Percentiles rank a stretch among this genome's conserved stretches.
Conservation (phyloP, 2,888 invertebrate genomes). For the Orgyia antiqua region DNA sequence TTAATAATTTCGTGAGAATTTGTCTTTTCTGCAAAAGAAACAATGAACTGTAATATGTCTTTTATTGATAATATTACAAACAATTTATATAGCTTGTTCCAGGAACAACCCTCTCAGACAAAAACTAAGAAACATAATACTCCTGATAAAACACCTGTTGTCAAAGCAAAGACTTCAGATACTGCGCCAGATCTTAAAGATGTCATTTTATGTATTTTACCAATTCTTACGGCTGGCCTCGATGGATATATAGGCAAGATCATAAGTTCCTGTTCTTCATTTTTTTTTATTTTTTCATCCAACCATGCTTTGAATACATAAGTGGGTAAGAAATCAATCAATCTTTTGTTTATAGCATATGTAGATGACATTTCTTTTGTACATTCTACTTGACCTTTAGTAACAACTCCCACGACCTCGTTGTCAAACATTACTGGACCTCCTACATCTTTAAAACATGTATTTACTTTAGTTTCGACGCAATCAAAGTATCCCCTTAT, state of each 20-base stretch:
- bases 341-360: slow-evolving; percentile 52
- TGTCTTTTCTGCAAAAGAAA: no score
- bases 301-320: slow-evolving; percentile 61
- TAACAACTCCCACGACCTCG: slow-evolving; percentile 56
- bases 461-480: slow-evolving; percentile 55
- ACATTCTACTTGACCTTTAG: slow-evolving; percentile 50
- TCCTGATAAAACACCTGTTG: no score
- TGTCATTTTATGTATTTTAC: neutral
- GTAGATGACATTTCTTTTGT: slow-evolving; percentile 48
- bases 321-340: slow-evolving; percentile 50
- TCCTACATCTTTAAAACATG: slow-evolving; percentile 62
- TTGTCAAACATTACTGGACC: slow-evolving; percentile 55
- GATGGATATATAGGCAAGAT: slow-evolving; percentile 41
- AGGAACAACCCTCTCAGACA: no score
- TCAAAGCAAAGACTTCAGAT: no score
- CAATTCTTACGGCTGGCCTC: slow-evolving; percentile 21
- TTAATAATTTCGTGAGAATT: no score
- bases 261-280: slow-evolving; percentile 38
- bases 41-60: no score
- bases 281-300: slow-evolving; percentile 53
- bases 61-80: no score
- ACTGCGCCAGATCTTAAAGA: no score
- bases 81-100: no score
- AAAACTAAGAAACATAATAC: no score
- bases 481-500: slow-evolving; percentile 54